phyloP scores from a whole-genome alignment of 2,113 vertebrate species.

The Protobothrops mucrosquamatus region DNA sequence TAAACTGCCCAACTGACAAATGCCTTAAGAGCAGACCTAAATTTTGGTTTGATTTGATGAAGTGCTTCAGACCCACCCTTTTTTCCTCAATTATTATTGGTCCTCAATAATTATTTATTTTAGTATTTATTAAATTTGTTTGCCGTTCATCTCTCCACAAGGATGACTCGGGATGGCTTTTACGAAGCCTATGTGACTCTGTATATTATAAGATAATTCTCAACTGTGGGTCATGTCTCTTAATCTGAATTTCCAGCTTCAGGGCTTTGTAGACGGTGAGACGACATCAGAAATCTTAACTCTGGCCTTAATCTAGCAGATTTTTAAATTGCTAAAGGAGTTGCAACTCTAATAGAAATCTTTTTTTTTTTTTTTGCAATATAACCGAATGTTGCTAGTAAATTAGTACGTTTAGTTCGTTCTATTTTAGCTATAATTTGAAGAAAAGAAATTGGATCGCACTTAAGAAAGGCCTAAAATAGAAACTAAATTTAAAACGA shows the following conservation, averaged over 20 bases:
- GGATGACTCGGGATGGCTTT: too few species aligned
- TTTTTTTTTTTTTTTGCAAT: conserved; percentile 42
- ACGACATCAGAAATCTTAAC: neutral
- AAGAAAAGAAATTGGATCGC: conserved; percentile 57
- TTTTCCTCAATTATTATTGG: too few species aligned
- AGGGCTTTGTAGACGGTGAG: neutral
- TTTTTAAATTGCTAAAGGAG: neutral
- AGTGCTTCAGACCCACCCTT: too few species aligned
- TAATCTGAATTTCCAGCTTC: neutral
- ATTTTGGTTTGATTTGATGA: too few species aligned
- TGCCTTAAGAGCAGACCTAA: too few species aligned
- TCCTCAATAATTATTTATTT: too few species aligned
- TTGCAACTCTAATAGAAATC: conserved; percentile 6
- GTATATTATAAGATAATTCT: neutral
- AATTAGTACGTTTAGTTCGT: conserved; percentile 48
- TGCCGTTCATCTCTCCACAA: too few species aligned
- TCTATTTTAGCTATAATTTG: conserved; percentile 62
- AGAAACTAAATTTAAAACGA: conserved; percentile 62
- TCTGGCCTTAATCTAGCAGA: neutral
- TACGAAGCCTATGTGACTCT: neutral
- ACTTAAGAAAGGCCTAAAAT: conserved; percentile 64
- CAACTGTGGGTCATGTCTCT: neutral
- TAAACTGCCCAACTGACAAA: too few species aligned
- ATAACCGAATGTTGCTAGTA: conserved; percentile 44
- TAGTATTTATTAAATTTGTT: too few species aligned